phyloP scores from a whole-genome alignment of 2,797 vertebrate species.

The Thripadectes ignobilis region DNA sequence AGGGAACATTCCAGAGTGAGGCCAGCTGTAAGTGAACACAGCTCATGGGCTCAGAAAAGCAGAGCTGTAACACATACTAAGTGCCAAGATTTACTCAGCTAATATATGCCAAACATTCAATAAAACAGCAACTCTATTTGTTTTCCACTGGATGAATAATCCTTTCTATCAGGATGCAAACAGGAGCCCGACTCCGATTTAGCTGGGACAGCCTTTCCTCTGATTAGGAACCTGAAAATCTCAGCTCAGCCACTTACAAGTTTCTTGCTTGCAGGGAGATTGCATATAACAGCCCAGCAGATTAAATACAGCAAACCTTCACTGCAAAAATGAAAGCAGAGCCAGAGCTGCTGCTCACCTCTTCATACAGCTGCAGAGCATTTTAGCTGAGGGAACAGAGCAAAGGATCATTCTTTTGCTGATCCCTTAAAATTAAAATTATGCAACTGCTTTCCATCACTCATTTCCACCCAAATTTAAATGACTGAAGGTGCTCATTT shows the following conservation, averaged over 20 bases:
- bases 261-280: background rate
- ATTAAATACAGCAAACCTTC: background rate
- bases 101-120: background rate
- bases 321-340: background rate
- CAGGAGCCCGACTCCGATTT: background rate
- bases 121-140: background rate
- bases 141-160: background rate
- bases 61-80: background rate
- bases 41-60: background rate
- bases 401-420: background rate
- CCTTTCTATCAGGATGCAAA: constrained; percentile 13
- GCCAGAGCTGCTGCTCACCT: background rate
- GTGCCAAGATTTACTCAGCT: background rate
- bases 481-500: background rate
- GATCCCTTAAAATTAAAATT: background rate
- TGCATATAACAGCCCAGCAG: background rate
- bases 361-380: background rate
- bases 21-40: background rate
- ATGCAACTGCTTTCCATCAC: background rate
- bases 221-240: constrained; percentile 13
- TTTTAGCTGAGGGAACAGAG: background rate
- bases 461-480: background rate
- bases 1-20: background rate
- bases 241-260: constrained; percentile 5
- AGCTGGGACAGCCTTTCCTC: background rate